A percentile compares a stretch with the other conserved stretches of the same genome.
phyloP scores from a whole-genome alignment of 1,140 invertebrate species.

The Bilobella aurantiaca region DNA sequence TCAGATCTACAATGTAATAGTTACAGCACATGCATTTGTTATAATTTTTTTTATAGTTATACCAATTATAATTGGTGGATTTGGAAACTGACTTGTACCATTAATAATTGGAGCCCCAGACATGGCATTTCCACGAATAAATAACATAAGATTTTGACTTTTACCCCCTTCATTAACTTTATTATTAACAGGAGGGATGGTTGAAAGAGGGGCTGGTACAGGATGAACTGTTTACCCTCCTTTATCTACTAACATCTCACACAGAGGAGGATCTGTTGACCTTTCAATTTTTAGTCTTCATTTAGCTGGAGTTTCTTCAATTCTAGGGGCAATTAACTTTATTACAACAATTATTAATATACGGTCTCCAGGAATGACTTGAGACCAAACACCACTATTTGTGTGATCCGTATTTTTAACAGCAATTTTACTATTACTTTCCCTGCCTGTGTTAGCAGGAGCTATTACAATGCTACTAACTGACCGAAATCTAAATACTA shows the following conservation, averaged over 20 bases:
- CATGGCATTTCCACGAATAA: conserved; percentile 64
- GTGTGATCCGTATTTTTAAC: conserved; percentile 59
- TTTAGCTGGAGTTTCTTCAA: conserved; percentile 54
- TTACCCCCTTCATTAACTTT: conserved; percentile 51
- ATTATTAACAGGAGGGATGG: conserved; percentile 47
- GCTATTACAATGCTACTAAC: conserved; percentile 59
- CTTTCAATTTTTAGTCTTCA: conserved; percentile 57
- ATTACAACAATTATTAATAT: conserved; percentile 43
- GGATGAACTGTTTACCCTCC: conserved; percentile 60
- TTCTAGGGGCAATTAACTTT: conserved; percentile 57
- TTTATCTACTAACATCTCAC: conserved; percentile 47
- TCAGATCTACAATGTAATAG: conserved; percentile 59
- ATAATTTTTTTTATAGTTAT: conserved; percentile 74
- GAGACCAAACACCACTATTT: conserved; percentile 41
- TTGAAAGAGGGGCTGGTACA: conserved; percentile 51
- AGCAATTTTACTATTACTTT: conserved; percentile 52
- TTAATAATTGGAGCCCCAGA: conserved; percentile 58
- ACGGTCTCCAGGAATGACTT: conserved; percentile 35
- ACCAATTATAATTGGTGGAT: conserved; percentile 64
- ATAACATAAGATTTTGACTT: conserved; percentile 68
- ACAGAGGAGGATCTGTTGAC: conserved; percentile 52
- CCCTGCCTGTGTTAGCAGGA: conserved; percentile 58
- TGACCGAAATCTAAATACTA: conserved; percentile 45
- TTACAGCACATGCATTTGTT: conserved; percentile 61
- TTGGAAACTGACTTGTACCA: conserved; percentile 65